These are phyloP conservation scores for Drosophila sp. DNA, from an alignment of 1,140 invertebrate species.

Conservation along the genomic window DNA sequence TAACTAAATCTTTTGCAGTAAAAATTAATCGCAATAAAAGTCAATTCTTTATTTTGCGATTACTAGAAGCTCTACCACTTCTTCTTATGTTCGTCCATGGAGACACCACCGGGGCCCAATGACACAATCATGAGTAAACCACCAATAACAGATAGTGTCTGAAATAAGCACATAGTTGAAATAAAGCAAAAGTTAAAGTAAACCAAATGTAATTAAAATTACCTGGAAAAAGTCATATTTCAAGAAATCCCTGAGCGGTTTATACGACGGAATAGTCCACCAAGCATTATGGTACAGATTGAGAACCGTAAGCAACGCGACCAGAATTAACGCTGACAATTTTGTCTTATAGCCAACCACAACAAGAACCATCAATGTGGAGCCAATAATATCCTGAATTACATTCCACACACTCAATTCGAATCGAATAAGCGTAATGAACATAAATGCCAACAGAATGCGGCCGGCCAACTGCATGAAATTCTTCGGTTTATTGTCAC, in stretches of 20 bases:
- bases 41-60: conserved; percentile 49
- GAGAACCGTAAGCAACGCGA: conserved; percentile 94
- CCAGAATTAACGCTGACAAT: conserved; percentile 97
- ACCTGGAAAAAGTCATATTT: conserved; percentile 99
- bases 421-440: conserved; percentile 97
- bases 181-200: background rate
- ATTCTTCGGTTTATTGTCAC: conserved; percentile 99
- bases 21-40: conserved; percentile 68
- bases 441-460: conserved; percentile 99
- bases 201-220: conserved; percentile 48
- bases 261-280: conserved; percentile 98
- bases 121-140: conserved; percentile 99
- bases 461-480: conserved; percentile 98
- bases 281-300: conserved; percentile 99
- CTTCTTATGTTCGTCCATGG: conserved; percentile 99
- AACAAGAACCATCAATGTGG: conserved; percentile 97
- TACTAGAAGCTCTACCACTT: conserved; percentile 90
- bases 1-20: conserved; percentile 76
- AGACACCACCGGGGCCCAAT: conserved; percentile 98
- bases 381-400: conserved; percentile 95
- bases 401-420: conserved; percentile 96
- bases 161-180: conserved; percentile 80
- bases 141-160: conserved; percentile 99
- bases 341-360: conserved; percentile 99
- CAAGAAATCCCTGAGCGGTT: conserved; percentile 98